Base-by-base conservation (phyloP, 2,797 vertebrate genomes). In the Pseudochaenichthys georgianus region DNA sequence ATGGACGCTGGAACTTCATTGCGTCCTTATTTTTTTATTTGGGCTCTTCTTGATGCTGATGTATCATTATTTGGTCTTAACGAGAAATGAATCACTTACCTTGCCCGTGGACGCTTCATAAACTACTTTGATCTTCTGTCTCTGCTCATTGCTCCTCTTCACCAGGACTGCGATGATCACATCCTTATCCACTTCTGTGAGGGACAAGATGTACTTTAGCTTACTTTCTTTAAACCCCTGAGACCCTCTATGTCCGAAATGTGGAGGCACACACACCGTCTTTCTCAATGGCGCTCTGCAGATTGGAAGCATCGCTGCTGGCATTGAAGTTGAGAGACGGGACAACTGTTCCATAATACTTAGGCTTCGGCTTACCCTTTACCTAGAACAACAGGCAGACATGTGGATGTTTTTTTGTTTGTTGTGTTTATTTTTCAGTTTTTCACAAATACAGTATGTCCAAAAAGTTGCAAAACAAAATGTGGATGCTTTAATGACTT, bases 101-200 rank as follows among this genome's bases (percentile, higher is more conserved):
- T 96, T 90, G 72, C 96, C 96, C 51, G 86, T 88, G 19, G 85
- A 81, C 17, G 95, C 90, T 70, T 96, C 95, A 75, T 97, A 99
- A 2, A 96, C 95, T 0, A 85, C 87, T 91, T 97, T 97, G 82
- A 98, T 97, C 79, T 95, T 95, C 67, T 99, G 98, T 23, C 97
- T 95, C 80, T 99, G 97, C 11, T 93, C 92, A 12, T 97, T 98
- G 89, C 28, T 96, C 78, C 97, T 96, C 86, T 94, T 96, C 45
- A 94, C 96, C 64, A 98, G 80, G 55, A 98, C 82, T 1, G 95
- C 88, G 50, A 96, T 93, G 70, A 99, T 97, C 62, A 94, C 94
- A 2, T 94, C 95, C 92, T 97, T 95, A 77, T 98, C 96, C 70
- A 98, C 96, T n/a, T 94, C 97, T 99, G 70, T 12, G 17, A 64